Base-by-base conservation (phyloP, 2,888 invertebrate genomes). In the Latrodectus elegans region DNA sequence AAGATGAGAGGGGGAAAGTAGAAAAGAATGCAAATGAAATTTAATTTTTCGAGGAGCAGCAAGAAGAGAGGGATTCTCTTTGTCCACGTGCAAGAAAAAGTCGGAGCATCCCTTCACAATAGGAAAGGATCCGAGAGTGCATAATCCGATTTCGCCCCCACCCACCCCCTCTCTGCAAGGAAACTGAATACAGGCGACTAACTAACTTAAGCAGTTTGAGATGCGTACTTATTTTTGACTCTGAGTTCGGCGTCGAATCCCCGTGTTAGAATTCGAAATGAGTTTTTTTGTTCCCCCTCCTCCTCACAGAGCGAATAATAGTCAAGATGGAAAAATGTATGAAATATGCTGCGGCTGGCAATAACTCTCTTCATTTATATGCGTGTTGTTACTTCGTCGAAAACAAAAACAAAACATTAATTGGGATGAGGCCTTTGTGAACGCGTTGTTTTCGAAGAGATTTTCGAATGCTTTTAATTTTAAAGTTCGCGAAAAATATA, bases 21-120 rank as follows among this genome's bases (percentile, higher is more conserved):
- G 65, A 73, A 76, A 83, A 71, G 71, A 60, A 67, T 81, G 86
- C 86, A 87, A 87, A 87, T 87, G 81, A 82, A 87, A 87, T 87
- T 87, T 87, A 87, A 87, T 87, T 87, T 87, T 77, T 82, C 60
- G 81, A 64, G 77, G 81, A 87, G 55, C 81, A 76, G 55, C 52
- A 82, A 38, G 38, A 38, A 38, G 38, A 38, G 38, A 38, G 38
- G 38, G 38, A 38, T 38, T 38, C 38, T 38, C 38, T 38, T 38
- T 38, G 38, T 38, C 38, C 38, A 38, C 38, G 52, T 26, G 65
- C 49, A 67, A 49, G 49, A 55, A 15, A 22, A 12, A 51, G 38
- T 74, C 38, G n/a, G 60, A 55, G 53, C 14, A 53, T 14, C 68
- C n/a, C 51, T 14, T 10, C n/a, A 65, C 65, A 73, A 67, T 80